Evolutionary conservation across 2,888 invertebrate species (phyloP), one percentile per base, ranked within the genome.

Genomic region (Nesidiocoris tenuis): DNA sequence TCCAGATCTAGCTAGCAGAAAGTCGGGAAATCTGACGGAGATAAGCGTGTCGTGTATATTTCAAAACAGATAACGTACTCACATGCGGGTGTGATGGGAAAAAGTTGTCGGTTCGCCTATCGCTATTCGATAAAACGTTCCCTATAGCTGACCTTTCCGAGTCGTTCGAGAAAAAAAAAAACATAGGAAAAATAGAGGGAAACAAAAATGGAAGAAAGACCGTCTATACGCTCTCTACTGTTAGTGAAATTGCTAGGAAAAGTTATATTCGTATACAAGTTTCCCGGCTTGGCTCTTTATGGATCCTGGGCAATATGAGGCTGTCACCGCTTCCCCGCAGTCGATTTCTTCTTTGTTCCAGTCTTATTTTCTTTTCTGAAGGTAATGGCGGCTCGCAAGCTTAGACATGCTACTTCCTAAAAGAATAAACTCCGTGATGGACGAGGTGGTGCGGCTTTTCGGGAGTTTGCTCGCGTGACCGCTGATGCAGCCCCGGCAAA

Each of bases 271-370:
- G 39, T 39, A 39, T 39, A 39, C 39, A 39, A 39, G 39, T 39
- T 39, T 12, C 39, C 12, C 39, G 39, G 39, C 39, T 39, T 39
- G 3, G 39, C 39, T 39, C 39, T 39, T 39, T 39, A 39, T 39
- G 39, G 39, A 39, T 39, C 39, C 39, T 39, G 39, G 19, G 25
- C 65, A 39, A 65, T 65, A 65, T 65, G 65, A 39, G 65, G 65
- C 65, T 65, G 65, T 65, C 65, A 65, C 65, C 39, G 65, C 39
- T 65, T 21, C 63, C 18, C 39, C 39, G 39, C 25, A 65, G 65
- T 65, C 25, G 65, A 65, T 65, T 65, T 12, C 19, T 24, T 18
- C n/a, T 18, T n/a, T 39, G 39, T 16, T 23, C 19, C 22, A 22
- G 24, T 64, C 25, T 24, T 25, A 39, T 23, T 65, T 19, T 24